Percentiles rank a stretch among this genome's conserved stretches.
These are phyloP conservation scores for Caenorhabditis japonica DNA, from an alignment of 2,888 invertebrate species.

Conservation along the genomic window DNA sequence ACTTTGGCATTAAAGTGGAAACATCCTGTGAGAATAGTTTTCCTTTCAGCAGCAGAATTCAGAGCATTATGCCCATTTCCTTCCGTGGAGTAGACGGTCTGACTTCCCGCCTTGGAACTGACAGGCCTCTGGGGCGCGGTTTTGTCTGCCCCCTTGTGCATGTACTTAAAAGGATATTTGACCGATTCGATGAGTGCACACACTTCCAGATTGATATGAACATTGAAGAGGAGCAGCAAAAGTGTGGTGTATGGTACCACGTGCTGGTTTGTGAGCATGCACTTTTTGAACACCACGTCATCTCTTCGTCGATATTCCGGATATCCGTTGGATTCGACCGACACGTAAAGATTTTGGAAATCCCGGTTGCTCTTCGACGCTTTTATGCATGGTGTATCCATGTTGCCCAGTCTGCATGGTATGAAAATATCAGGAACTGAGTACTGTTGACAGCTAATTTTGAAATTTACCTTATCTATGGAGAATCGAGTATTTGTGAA, in stretches of 20 bases:
- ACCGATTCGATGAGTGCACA: constrained; percentile 68
- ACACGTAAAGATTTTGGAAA: constrained; percentile 76
- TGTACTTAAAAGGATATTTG: constrained; percentile 15
- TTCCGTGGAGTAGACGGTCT: too few species aligned
- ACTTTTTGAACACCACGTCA: constrained; percentile 13
- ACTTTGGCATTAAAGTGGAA: constrained; percentile 36
- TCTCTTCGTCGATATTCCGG: constrained; percentile 75
- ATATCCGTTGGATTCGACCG: constrained; percentile 75
- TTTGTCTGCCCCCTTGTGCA: constrained; percentile 3
- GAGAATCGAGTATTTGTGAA: constrained; percentile 51
- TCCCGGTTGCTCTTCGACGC: too few species aligned
- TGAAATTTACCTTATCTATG: too few species aligned
- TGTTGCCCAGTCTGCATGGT: constrained; percentile 67
- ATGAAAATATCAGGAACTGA: too few species aligned
- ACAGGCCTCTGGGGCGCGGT: constrained; percentile 33
- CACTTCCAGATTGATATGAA: constrained; percentile 72
- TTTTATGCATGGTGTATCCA: constrained; percentile 77
- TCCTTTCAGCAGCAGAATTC: too few species aligned
- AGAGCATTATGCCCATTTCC: too few species aligned
- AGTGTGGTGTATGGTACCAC: constrained; percentile 77
- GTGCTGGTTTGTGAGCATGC: constrained; percentile 66
- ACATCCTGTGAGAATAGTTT: constrained; percentile 35
- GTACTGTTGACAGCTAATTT: too few species aligned
- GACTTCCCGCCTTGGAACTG: constrained; percentile 45
- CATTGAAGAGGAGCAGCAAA: constrained; percentile 54